Percentiles rank a stretch among this genome's conserved stretches.
These are phyloP conservation scores for Leptura quadrifasciata DNA, from an alignment of 2,888 invertebrate genomes.

Conservation along the genomic window DNA sequence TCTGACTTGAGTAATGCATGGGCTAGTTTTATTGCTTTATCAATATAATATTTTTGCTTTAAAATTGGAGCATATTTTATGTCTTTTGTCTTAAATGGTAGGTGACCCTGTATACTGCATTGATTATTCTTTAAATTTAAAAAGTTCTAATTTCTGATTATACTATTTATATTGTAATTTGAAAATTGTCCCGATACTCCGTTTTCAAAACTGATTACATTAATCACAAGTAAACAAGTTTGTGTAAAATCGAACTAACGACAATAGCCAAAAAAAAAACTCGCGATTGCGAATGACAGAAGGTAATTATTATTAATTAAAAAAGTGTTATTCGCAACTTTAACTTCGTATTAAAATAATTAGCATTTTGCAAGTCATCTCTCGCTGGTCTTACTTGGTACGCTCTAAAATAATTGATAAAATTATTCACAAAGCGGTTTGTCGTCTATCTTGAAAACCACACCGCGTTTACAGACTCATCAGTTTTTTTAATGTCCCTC, in stretches of 20 bases:
- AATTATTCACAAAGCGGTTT: conserved; percentile 41
- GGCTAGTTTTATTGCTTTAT: no score
- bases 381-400: background rate
- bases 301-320: conserved; percentile 20
- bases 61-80: no score
- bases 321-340: conserved; percentile 12
- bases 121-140: no score
- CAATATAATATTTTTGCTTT: no score
- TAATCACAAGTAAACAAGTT: background rate
- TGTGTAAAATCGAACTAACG: background rate
- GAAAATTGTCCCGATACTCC: background rate
- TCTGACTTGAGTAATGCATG: no score
- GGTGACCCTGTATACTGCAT: no score
- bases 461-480: conserved; percentile 44
- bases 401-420: conserved; percentile 41
- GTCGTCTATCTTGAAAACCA: conserved; percentile 35
- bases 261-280: background rate
- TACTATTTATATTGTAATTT: background rate
- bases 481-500: conserved; percentile 23
- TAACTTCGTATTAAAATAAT: conserved; percentile 9
- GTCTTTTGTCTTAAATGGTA: no score
- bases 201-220: background rate
- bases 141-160: no score
- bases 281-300: background rate
- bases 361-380: conserved; percentile 26